Evolutionary conservation across 1,140 invertebrate genomes (phyloP).

Genomic region (Rhynchophorus ferrugineus): DNA sequence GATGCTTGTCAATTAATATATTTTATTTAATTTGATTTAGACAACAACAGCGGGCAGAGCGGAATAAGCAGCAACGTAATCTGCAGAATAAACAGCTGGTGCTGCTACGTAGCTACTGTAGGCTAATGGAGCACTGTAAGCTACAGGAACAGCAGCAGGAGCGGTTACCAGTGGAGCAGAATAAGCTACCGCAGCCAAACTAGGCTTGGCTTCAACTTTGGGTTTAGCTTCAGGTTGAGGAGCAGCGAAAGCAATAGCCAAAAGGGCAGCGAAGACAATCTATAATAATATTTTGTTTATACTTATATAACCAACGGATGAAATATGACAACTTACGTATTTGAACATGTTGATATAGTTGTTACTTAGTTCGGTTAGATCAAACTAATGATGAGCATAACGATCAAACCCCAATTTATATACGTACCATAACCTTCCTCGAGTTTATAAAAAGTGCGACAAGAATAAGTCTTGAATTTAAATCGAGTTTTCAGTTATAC

Average conservation of each 20-base stretch:
- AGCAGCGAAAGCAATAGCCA: slow-evolving; percentile 11
- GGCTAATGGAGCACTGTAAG: slow-evolving; percentile 4
- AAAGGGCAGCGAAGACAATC: slow-evolving; percentile 11
- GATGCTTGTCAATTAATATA: too few relatives aligned
- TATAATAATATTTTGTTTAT: not conserved
- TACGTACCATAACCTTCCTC: too few relatives aligned
- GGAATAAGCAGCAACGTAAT: slow-evolving; percentile 14
- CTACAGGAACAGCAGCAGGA: not conserved
- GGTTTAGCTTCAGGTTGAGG: slow-evolving; percentile 5
- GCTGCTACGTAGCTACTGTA: slow-evolving; percentile 1
- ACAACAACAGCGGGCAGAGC: not conserved
- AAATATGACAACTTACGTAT: slow-evolving; percentile 11
- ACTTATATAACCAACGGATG: slow-evolving; percentile 1
- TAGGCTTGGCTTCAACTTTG: slow-evolving; percentile 1
- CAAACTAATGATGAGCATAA: too few relatives aligned
- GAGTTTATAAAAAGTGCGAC: too few relatives aligned
- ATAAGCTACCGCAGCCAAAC: slow-evolving; percentile 7
- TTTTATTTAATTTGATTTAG: too few relatives aligned
- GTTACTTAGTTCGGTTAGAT: too few relatives aligned
- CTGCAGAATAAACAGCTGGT: slow-evolving; percentile 18
- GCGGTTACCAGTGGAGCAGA: slow-evolving; percentile 2
- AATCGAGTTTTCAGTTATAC: too few relatives aligned
- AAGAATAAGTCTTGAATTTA: too few relatives aligned
- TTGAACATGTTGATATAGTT: slow-evolving; percentile 21
- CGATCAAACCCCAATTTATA: too few relatives aligned